phyloP scores from a whole-genome alignment of 1,140 invertebrate genomes.

The Zaprionus gabonicus region DNA sequence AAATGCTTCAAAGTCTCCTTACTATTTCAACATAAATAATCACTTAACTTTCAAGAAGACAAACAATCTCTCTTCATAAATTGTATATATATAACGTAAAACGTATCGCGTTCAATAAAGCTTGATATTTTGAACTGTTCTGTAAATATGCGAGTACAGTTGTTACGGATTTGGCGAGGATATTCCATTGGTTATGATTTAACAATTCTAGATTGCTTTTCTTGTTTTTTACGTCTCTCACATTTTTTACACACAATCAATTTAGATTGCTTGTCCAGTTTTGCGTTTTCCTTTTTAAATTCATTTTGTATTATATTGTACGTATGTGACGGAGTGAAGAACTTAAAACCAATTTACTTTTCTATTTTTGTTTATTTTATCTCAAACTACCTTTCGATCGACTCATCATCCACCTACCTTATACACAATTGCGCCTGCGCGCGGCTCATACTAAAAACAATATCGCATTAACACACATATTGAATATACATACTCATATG shows the following conservation, averaged over 20 bases:
- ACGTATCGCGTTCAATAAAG: neutral
- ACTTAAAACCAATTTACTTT: conserved; percentile 59
- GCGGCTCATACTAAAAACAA: conserved; percentile 38
- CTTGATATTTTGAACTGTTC: neutral
- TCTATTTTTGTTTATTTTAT: conserved; percentile 72
- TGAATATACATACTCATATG: conserved; percentile 42
- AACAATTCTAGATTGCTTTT: conserved; percentile 55
- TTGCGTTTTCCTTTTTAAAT: conserved; percentile 35
- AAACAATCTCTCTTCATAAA: neutral
- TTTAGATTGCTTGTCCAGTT: conserved; percentile 38
- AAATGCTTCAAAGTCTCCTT: conserved; percentile 61
- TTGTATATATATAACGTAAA: neutral
- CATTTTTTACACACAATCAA: conserved; percentile 23
- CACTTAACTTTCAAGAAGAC: conserved; percentile 12
- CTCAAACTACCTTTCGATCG: conserved; percentile 74
- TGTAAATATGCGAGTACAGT: conserved; percentile 15
- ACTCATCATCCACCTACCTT: conserved; percentile 78
- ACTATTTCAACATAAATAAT: conserved; percentile 33
- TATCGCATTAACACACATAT: conserved; percentile 23
- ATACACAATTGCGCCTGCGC: conserved; percentile 55
- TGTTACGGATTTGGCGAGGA: neutral
- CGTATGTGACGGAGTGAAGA: conserved; percentile 32
- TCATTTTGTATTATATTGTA: conserved; percentile 24
- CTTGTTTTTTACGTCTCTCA: conserved; percentile 54
- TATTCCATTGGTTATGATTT: conserved; percentile 31